Conservation (phyloP, 2,888 invertebrate species). For the Pherbina coryleti region DNA sequence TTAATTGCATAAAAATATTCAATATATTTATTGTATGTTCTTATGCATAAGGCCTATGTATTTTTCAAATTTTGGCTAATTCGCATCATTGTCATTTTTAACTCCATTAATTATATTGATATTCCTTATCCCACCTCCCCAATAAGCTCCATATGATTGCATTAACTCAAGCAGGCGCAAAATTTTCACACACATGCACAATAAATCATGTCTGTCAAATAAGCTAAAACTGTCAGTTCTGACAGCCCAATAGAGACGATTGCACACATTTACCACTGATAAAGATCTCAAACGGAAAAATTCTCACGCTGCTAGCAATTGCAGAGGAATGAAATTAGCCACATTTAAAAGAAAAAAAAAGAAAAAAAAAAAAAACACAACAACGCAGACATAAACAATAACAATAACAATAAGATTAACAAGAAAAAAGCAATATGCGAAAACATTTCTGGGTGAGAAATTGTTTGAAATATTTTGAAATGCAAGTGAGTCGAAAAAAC, state of each 20-base stretch:
- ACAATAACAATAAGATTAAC: neutral
- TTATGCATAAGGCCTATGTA: too few relatives aligned
- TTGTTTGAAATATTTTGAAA: too few relatives aligned
- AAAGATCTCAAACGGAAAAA: neutral
- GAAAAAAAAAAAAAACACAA: neutral
- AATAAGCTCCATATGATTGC: too few relatives aligned
- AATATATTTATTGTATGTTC: too few relatives aligned
- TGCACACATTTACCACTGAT: slow-evolving; percentile 24
- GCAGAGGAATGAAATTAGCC: slow-evolving; percentile 29
- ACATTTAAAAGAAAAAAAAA: neutral
- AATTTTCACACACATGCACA: neutral
- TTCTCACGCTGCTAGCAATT: slow-evolving; percentile 33
- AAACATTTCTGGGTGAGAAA: too few relatives aligned
- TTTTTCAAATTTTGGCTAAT: too few relatives aligned
- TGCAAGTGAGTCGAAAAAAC: too few relatives aligned
- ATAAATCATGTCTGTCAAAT: neutral
- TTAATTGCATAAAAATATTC: too few relatives aligned
- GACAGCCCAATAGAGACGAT: slow-evolving; percentile 32
- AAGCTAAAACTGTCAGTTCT: slow-evolving; percentile 28
- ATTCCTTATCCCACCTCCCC: too few relatives aligned
- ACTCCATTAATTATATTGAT: too few relatives aligned
- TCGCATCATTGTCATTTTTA: too few relatives aligned
- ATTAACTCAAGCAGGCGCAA: neutral
- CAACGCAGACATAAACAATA: neutral
- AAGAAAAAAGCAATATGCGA: neutral